Evolutionary conservation across 2,797 vertebrate species (phyloP).

Genomic region (Halcyon chelicuti): DNA sequence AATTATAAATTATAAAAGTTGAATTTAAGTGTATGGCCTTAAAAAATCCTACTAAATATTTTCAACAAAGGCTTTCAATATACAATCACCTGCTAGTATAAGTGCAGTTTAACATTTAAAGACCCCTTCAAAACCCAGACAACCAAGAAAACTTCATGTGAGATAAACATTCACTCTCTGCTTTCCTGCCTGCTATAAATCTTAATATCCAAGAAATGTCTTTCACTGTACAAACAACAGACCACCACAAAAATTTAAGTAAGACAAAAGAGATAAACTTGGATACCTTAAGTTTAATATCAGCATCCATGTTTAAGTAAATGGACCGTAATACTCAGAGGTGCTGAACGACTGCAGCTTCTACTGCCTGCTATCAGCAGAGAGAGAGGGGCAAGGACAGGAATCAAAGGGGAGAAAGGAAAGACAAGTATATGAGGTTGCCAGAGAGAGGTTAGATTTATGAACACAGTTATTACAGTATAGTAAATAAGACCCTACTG

Average conservation of each 20-base stretch:
- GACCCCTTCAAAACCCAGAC: constrained; percentile 6
- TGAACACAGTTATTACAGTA: constrained; percentile 63
- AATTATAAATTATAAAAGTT: background rate
- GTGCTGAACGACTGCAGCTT: background rate
- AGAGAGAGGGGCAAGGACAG: background rate
- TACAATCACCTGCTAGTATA: background rate
- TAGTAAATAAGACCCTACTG: constrained; percentile 60
- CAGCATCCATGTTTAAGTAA: constrained; percentile 10
- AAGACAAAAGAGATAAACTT: constrained; percentile 50
- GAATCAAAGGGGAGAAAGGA: constrained; percentile 16
- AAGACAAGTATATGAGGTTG: constrained; percentile 41
- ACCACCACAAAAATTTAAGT: constrained; percentile 38
- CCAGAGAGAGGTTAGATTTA: constrained; percentile 55
- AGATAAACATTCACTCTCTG: background rate
- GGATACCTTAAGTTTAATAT: constrained; percentile 38
- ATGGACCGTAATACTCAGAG: constrained; percentile 13
- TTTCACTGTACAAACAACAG: constrained; percentile 21
- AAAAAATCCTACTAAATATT: background rate
- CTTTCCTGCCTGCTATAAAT: constrained; percentile 29
- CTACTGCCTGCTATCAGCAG: background rate
- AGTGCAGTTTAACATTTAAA: constrained; percentile 38
- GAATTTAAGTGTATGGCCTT: background rate
- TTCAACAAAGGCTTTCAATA: background rate
- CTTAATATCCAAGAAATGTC: constrained; percentile 31
- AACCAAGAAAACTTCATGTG: background rate